These are phyloP conservation scores for Sebastes taczanowskii DNA, from an alignment of 2,797 vertebrate species.

Conservation along the genomic window DNA sequence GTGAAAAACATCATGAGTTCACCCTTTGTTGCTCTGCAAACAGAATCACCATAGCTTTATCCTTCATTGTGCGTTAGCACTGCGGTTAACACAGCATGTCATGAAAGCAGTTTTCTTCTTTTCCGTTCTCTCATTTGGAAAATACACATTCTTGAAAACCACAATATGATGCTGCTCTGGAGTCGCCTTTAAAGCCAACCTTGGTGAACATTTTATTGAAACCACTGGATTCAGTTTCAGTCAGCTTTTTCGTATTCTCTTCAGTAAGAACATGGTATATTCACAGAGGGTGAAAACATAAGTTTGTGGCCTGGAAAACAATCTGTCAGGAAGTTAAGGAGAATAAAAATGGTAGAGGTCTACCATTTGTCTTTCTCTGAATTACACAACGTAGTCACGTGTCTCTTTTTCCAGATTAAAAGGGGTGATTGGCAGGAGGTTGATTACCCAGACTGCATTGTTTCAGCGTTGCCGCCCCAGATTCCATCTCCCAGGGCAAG, in stretches of 20 bases:
- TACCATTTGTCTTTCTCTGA: constrained; percentile 1
- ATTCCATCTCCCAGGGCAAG: constrained; percentile 54
- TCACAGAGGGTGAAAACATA: constrained; percentile 10
- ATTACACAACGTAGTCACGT: constrained; percentile 39
- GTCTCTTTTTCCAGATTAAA: constrained; percentile 44
- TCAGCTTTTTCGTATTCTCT: neutral
- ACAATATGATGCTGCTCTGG: neutral
- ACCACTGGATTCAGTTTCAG: constrained; percentile 13
- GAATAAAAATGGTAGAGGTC: constrained; percentile 21
- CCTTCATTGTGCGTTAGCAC: neutral
- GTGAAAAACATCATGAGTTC: neutral
- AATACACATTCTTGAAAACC: neutral
- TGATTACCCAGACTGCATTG: constrained; percentile 54
- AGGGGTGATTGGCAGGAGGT: constrained; percentile 44
- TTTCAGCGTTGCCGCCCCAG: constrained; percentile 47
- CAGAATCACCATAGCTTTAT: neutral
- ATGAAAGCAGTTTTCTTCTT: neutral
- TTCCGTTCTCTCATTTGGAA: neutral
- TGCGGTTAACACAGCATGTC: neutral
- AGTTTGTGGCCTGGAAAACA: constrained; percentile 27
- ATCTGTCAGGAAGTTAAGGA: constrained; percentile 26
- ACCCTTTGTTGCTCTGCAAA: neutral
- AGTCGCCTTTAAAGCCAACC: neutral
- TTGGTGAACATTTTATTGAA: constrained; percentile 11
- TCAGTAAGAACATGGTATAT: neutral